phyloP scores from a whole-genome alignment of 2,888 invertebrate species.

The Andrena bucephala region DNA sequence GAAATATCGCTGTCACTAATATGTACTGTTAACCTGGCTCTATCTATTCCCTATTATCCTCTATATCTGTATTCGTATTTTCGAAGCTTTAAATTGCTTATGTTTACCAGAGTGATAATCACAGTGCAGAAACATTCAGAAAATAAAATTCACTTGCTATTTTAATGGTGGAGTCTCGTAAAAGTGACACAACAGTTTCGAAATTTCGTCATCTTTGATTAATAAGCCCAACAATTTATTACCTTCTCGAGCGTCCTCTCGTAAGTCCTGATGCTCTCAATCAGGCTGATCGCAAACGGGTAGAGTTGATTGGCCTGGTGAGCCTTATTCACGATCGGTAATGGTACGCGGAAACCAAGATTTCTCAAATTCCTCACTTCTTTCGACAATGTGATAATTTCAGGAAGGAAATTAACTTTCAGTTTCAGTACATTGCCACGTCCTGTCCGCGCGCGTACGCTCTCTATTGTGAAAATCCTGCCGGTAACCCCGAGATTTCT shows the following conservation, averaged over 20 bases:
- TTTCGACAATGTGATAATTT: slow-evolving; percentile 99
- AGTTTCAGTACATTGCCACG: slow-evolving; percentile 94
- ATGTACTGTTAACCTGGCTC: slow-evolving; percentile 63
- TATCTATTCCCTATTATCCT: slow-evolving; percentile 70
- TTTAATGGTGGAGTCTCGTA: slow-evolving; percentile 12
- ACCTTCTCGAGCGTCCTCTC: slow-evolving; percentile 99
- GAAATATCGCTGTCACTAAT: slow-evolving; percentile 72
- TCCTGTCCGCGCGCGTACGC: slow-evolving; percentile 91
- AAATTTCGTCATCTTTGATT: slow-evolving; percentile 2
- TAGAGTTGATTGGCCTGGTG: slow-evolving; percentile 99
- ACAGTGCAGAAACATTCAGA: slow-evolving; percentile 45
- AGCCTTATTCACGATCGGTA: slow-evolving; percentile 99
- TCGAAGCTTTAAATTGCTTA: slow-evolving; percentile 41
- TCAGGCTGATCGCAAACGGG: slow-evolving; percentile 99
- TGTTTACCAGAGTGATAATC: slow-evolving; percentile 38
- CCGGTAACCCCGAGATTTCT: slow-evolving; percentile 97
- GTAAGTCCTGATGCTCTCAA: slow-evolving; percentile 98
- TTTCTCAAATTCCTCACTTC: slow-evolving; percentile 98
- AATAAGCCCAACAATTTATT: slow-evolving; percentile 65
- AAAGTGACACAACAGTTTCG: slow-evolving; percentile 32
- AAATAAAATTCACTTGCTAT: slow-evolving; percentile 43
- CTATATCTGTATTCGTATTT: slow-evolving; percentile 54
- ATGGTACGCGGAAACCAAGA: slow-evolving; percentile 97
- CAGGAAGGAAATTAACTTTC: slow-evolving; percentile 98
- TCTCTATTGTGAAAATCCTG: slow-evolving; percentile 97